Evolutionary conservation across 2,888 invertebrate genomes (phyloP), one percentile per base, ranked within the genome.

Genomic region (Alitta virens): DNA sequence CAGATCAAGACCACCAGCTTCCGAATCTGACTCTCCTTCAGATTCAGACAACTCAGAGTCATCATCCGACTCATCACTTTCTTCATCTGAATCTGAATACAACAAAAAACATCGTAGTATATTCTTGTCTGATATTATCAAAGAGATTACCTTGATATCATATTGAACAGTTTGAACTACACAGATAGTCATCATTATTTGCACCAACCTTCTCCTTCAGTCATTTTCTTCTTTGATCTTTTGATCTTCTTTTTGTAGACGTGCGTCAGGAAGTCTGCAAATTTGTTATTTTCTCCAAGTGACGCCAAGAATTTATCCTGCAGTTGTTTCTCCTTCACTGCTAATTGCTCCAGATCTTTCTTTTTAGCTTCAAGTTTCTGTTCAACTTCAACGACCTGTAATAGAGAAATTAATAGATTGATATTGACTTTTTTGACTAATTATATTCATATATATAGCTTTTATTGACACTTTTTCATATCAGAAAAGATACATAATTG

Each of bases 191-290:
- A n/a, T n/a, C n/a, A n/a, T n/a, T n/a, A n/a, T n/a, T n/a, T n/a
- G n/a, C n/a, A n/a, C 33, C 33, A 33, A 66, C 68, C 67, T 50
- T 69, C 69, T 18, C 64, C 66, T 56, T 79, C 89, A 86, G 80
- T 90, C 88, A 78, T 88, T 87, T 80, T 80, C 71, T 55, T 83
- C 74, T 89, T 89, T 0, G 88, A 87, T 5, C 88, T 86, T 66
- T 89, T 89, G 74, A 89, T 91, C 74, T 90, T 91, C 77, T 91
- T 94, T 75, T 89, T 90, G 75, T 90, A 94, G 60, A 94, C 91
- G 73, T 89, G 87, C 23, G 87, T 86, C 49, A 94, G 80, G 75
- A 92, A 93, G 72, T 90, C 88, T 5, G 86, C 86, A 78, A 90
- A 93, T 77, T 90, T 91, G 75, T 90, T 89, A 59, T 90, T 79